Conservation (phyloP, 2,797 vertebrate genomes). For the Meda fulgida region DNA sequence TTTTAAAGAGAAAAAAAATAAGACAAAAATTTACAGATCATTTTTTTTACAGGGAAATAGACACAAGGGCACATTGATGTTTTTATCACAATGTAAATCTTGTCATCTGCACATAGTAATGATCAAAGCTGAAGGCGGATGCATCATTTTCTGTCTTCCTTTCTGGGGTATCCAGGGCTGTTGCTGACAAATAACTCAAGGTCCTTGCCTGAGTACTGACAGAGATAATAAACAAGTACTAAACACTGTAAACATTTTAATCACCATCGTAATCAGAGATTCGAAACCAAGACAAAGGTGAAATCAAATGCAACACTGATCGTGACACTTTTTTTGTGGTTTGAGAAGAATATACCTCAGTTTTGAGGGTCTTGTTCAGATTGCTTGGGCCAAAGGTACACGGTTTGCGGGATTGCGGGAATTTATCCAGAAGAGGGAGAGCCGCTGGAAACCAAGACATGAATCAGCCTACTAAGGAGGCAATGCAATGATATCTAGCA, state of each 20-base stretch:
- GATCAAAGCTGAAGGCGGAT: not conserved
- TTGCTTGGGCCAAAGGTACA: not conserved
- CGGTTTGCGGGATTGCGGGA: not conserved
- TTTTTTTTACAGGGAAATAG: too few species aligned
- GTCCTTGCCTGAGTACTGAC: not conserved
- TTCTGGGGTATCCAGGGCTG: not conserved
- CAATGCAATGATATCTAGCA: not conserved
- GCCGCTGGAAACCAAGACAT: not conserved
- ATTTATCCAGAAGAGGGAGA: not conserved
- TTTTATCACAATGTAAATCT: not conserved
- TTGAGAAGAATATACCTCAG: not conserved
- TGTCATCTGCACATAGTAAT: not conserved
- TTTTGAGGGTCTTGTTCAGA: not conserved
- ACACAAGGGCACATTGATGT: too few species aligned
- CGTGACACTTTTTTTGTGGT: not conserved
- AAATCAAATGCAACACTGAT: not conserved
- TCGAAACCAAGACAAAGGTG: too few species aligned
- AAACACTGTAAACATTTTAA: not conserved
- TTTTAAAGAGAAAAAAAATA: not conserved
- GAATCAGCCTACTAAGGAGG: not conserved
- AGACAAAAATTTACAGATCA: too few species aligned
- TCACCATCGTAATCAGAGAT: not conserved
- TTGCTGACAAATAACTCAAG: not conserved
- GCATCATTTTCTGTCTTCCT: not conserved
- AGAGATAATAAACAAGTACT: conserved; percentile 2